phyloP scores from a whole-genome alignment of 2,113 vertebrate genomes.

The Saguinus imperator region DNA sequence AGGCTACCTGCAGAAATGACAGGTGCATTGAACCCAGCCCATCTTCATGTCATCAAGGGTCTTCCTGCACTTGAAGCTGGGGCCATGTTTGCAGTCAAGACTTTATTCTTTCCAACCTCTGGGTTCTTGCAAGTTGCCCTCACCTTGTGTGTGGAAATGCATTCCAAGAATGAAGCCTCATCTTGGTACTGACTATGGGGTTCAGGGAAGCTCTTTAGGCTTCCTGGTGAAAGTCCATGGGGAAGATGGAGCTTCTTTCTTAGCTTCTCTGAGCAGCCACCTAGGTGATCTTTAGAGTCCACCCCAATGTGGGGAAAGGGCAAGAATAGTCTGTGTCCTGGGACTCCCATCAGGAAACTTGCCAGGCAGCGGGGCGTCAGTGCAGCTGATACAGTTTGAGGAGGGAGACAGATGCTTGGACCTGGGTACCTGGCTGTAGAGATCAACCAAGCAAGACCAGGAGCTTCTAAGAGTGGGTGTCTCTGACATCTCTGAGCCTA shows the following conservation, averaged over 20 bases:
- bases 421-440: not conserved
- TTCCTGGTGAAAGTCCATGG: not conserved
- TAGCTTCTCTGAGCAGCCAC: not conserved
- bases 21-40: not conserved
- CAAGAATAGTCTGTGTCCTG: not conserved
- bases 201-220: not conserved
- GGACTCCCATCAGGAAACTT: not conserved
- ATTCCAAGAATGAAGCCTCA: not conserved
- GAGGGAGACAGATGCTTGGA: not conserved
- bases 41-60: not conserved
- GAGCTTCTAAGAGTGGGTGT: not conserved
- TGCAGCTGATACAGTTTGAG: not conserved
- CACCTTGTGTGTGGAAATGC: not conserved
- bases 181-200: not conserved
- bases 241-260: not conserved
- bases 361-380: not conserved
- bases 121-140: not conserved
- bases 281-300: not conserved
- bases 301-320: too few relatives aligned
- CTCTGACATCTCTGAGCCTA: not conserved
- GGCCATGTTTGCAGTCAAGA: not conserved
- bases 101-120: not conserved
- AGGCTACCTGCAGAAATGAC: not conserved
- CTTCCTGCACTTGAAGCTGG: not conserved
- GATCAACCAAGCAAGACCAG: not conserved